Evolutionary conservation across 2,113 vertebrate species (phyloP), one percentile per base, ranked within the genome.

Genomic region (Seriola rivoliana): DNA sequence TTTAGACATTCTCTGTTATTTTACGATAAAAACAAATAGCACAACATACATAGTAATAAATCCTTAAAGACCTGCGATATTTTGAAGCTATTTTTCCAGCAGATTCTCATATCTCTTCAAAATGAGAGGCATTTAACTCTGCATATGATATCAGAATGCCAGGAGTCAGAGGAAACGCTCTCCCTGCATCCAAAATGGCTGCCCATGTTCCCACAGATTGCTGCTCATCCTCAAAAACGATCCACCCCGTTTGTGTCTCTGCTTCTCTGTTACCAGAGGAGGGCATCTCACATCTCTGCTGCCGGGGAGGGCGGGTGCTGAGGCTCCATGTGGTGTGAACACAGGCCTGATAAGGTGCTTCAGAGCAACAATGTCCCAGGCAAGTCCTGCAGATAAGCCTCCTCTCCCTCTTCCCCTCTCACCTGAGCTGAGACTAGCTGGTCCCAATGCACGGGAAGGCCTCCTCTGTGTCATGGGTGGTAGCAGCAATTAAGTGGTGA

Each of bases 361-460:
- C 73, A 54, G 65, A 69, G 78, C 71, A 78, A 66, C 63, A 62
- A 29, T 57, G 71, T 80, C 69, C 75, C 63, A 44, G 73, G 80
- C 42, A 85, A 75, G 71, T 85, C 46, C 73, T n/a, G 46, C 70
- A 74, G 90, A 93, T 92, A 91, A 89, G 77, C 57, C 86, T 57
- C 55, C 60, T 19, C 71, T 78, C 71, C 82, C 64, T 29, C 29
- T 19, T 71, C 73, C 76, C 80, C 60, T 44, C 55, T 71, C 75
- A 52, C 36, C 75, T 14, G 2, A 63, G 25, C 72, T 64, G 73
- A 81, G 62, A 68, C 58, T n/a, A 13, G 55, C 66, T 5, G 77
- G 34, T 29, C 68, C 79, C 5, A 7, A 40, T 38, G 38, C 78
- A 52, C 40, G n/a, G 19, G 60, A 46, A 57, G 71, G 52, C 46